Percentiles rank a stretch among this genome's conserved stretches.
These are phyloP conservation scores for Potorous gilbertii DNA, from an alignment of 2,797 vertebrate species.

Conservation along the genomic window DNA sequence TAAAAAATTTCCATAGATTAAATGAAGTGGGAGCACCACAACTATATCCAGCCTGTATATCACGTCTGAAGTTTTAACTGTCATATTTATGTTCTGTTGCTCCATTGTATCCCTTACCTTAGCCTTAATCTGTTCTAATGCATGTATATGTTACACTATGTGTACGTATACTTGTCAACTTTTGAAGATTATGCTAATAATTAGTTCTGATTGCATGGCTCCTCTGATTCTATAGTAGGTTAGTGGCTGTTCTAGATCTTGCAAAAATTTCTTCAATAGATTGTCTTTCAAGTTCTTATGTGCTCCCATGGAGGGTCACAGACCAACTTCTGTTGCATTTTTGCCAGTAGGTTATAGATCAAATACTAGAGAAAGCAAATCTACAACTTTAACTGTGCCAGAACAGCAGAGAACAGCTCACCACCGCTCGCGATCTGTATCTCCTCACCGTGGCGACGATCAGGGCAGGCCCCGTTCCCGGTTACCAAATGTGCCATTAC, in stretches of 20 bases:
- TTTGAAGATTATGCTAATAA: slow-evolving; percentile 63
- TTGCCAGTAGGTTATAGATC: slow-evolving; percentile 93
- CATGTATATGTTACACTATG: slow-evolving; percentile 52
- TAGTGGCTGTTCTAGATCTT: slow-evolving; percentile 31
- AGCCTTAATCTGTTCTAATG: slow-evolving; percentile 10
- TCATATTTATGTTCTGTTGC: neutral
- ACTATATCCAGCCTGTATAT: neutral
- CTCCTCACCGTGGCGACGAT: slow-evolving; percentile 95
- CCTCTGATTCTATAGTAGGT: slow-evolving; percentile 45
- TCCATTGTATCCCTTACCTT: slow-evolving; percentile 29
- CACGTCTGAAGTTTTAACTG: slow-evolving; percentile 25
- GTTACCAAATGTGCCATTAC: slow-evolving; percentile 97
- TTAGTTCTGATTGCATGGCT: slow-evolving; percentile 76
- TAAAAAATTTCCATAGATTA: neutral
- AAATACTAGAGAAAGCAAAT: slow-evolving; percentile 92
- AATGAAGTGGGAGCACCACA: neutral
- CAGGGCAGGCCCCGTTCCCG: slow-evolving; percentile 95
- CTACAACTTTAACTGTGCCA: slow-evolving; percentile 94
- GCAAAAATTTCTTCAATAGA: slow-evolving; percentile 18
- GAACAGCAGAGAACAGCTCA: slow-evolving; percentile 94
- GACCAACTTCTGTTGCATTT: slow-evolving; percentile 77
- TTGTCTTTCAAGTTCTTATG: slow-evolving; percentile 26
- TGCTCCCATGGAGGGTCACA: slow-evolving; percentile 29
- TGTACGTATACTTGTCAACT: slow-evolving; percentile 47
- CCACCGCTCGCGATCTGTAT: slow-evolving; percentile 97